Evolutionary conservation across 2,888 invertebrate species (phyloP), one percentile per base, ranked within the genome.

Genomic region (Synergus gifuensis): DNA sequence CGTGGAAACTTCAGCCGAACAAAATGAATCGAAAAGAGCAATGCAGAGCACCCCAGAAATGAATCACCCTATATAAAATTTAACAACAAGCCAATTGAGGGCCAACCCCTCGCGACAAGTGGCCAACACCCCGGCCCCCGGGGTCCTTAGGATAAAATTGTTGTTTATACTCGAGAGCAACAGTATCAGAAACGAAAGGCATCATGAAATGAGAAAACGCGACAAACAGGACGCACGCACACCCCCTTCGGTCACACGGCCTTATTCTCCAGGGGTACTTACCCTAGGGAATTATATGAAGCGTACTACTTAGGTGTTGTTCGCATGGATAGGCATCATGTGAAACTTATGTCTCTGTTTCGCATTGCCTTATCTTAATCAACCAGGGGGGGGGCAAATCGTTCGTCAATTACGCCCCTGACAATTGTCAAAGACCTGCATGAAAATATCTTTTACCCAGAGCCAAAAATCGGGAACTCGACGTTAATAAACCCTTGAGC

Each of bases 81-180:
- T 89, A 89, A 89, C 87, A 89, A 89, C 88, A 89, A 88, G 85
- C 88, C 87, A 89, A 88, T 90, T 87, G 87, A 84, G 83, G 81
- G 69, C 81, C 80, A 84, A 81, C 83, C 78, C 79, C 77, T 76
- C 79, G 81, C 82, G 85, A 83, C 85, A 83, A 87, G 85, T 86
- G 84, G 80, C 83, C 81, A 62, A 78, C 82, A 80, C 81, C 78
- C 84, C 16, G 36, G 49, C 22, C 22, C 22, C 22, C 22, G 22
- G 22, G 49, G 36, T 49, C 69, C 67, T 79, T 40, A 42, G 58
- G 67, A 49, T 40, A 62, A 78, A 76, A 63, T 81, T 78, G 78
- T 82, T 79, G 80, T 81, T 81, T 66, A 78, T 73, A 28, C 69
- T 73, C 69, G 9, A 73, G 54, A 54, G 69, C 49, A 36, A 49